Evolutionary conservation across 2,888 invertebrate genomes (phyloP), one percentile per base, ranked within the genome.

Genomic region (Archips crataeganus): DNA sequence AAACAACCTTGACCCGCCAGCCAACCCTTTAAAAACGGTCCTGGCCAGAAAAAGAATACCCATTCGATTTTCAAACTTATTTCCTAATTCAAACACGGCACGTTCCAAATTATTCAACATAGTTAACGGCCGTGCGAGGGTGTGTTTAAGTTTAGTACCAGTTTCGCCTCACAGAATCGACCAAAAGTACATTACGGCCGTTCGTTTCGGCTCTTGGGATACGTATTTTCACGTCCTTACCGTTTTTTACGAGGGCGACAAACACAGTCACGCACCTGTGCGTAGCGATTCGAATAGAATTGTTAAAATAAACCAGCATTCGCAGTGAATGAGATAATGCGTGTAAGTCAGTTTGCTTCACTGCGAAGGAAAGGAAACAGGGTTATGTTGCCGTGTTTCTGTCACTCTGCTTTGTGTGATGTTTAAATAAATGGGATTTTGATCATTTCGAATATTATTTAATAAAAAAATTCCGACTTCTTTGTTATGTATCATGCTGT

Each of bases 161-260:
- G 65, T 65, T 65, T 13, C 51, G 36, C 51, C 51, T 36, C 65
- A 65, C 15, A 15, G 65, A 65, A 65, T 51, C 65, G 51, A 65
- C 65, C 34, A 36, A 51, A 65, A 32, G 57, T 72, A 67, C 49
- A 51, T 62, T 61, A 57, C 10, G 47, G 15, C n/a, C 62, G 72
- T 73, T 54, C 67, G 57, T 73, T 67, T 68, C 63, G 72, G 68
- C 63, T 68, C 72, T 63, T 49, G 68, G 73, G 68, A 36, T 47
- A 63, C 68, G 73, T 68, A 68, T 73, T 73, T 73, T 73, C 73
- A 68, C 73, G 63, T 68, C 63, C 63, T 73, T 63, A 68, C 47
- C 4, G 68, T 32, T 68, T 73, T 73, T 73, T 68, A 73, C 68
- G 72, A 73, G 68, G 32, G 66, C 32, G 62, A 47, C 67, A 72